These are phyloP conservation scores for Odocoileus virginianus DNA, from an alignment of 2,113 vertebrate species.

Conservation along the genomic window DNA sequence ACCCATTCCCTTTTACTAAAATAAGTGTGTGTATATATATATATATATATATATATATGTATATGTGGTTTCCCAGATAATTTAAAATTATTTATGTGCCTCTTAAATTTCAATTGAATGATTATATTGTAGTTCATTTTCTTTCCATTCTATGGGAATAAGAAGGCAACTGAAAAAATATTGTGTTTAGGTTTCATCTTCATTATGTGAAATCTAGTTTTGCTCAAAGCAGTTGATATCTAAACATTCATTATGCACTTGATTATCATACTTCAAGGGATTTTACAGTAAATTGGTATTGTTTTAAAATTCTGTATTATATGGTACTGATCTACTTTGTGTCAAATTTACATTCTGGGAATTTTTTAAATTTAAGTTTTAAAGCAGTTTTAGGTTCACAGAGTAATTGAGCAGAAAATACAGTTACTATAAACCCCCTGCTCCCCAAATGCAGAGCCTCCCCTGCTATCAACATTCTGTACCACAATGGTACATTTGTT, in stretches of 20 bases:
- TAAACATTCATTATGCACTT: neutral
- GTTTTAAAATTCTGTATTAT: slow-evolving; percentile 21
- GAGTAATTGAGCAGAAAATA: neutral
- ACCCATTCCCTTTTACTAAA: neutral
- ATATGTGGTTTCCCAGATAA: neutral
- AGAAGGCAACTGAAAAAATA: slow-evolving; percentile 33
- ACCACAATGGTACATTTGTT: neutral
- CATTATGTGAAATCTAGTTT: neutral
- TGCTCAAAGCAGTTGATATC: slow-evolving; percentile 6
- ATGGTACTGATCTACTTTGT: neutral
- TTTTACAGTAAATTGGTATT: neutral
- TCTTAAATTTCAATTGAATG: neutral
- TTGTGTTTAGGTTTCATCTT: neutral
- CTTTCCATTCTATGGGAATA: neutral
- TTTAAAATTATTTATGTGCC: neutral
- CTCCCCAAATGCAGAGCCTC: neutral
- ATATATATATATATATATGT: neutral
- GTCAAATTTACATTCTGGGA: neutral
- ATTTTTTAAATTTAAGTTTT: neutral
- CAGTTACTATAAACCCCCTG: neutral
- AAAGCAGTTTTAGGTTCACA: neutral
- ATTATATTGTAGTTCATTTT: neutral
- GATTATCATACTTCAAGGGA: neutral
- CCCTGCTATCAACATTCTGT: neutral
- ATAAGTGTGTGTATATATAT: neutral